phyloP scores from a whole-genome alignment of 2,888 invertebrate species.

The Augiades crinisus region DNA sequence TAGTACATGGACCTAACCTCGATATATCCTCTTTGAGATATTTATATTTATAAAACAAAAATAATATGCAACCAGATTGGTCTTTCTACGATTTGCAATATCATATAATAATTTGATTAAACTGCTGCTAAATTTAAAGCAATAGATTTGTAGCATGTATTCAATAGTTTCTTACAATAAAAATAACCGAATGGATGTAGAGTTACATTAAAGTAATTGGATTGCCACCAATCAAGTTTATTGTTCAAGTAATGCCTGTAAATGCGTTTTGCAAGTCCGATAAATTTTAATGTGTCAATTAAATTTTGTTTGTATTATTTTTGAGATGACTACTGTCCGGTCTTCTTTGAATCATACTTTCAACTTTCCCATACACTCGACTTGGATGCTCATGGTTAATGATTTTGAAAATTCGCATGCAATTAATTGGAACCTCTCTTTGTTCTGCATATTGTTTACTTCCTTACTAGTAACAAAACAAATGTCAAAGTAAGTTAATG shows the following conservation, averaged over 20 bases:
- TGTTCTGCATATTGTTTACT: too few species aligned
- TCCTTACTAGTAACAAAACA: background rate
- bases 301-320: background rate
- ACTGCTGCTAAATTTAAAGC: background rate
- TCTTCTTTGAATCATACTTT: background rate
- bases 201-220: conserved; percentile 5
- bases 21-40: too few species aligned
- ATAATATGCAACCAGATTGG: too few species aligned
- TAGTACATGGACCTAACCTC: too few species aligned
- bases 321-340: background rate
- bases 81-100: too few species aligned
- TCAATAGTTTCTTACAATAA: background rate
- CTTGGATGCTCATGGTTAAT: too few species aligned
- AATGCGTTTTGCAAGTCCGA: background rate
- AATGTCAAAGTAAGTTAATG: too few species aligned
- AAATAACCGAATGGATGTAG: background rate
- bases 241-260: background rate
- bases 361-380: too few species aligned
- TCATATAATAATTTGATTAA: background rate
- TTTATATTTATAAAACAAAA: too few species aligned
- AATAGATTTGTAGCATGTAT: background rate
- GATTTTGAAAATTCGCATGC: too few species aligned
- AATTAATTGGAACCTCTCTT: too few species aligned
- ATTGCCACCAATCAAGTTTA: conserved; percentile 11
- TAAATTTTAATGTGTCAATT: background rate